Evolutionary conservation across 2,797 vertebrate species (phyloP).

Genomic region (Schizothorax lantsangensis): DNA sequence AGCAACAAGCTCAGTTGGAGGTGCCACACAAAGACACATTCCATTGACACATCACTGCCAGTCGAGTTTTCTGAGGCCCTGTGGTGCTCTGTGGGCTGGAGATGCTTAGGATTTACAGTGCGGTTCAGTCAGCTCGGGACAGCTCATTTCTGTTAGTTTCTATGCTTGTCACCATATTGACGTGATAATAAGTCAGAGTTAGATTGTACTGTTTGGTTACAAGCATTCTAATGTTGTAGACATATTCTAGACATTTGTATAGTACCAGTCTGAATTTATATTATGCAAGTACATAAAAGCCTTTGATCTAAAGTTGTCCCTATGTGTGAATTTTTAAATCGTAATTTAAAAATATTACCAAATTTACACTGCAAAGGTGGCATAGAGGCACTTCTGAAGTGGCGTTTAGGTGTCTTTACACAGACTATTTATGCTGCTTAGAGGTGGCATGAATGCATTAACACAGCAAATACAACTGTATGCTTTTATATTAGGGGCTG

Average conservation of each 20-base stretch:
- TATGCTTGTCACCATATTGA: constrained; percentile 8
- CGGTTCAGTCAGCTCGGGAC: not conserved
- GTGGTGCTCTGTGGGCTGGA: constrained; percentile 23
- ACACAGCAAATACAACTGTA: not conserved
- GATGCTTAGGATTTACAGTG: constrained; percentile 21
- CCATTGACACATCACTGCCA: constrained; percentile 60
- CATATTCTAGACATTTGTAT: not conserved
- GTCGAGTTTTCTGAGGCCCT: constrained; percentile 41
- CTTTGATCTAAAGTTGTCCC: not conserved
- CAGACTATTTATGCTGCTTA: not conserved
- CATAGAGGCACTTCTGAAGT: not conserved
- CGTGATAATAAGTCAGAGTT: constrained; percentile 8
- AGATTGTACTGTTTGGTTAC: not conserved
- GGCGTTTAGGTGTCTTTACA: not conserved
- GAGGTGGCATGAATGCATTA: not conserved
- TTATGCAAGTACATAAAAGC: not conserved
- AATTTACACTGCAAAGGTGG: not conserved
- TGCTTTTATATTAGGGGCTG: not conserved
- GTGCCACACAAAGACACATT: constrained; percentile 57
- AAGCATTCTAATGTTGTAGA: not conserved
- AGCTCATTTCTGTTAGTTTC: constrained; percentile 33
- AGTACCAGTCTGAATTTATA: not conserved
- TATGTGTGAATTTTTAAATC: not conserved
- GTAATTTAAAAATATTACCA: not conserved
- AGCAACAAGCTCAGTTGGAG: constrained; percentile 67